A percentile compares a stretch with the other conserved stretches of the same genome.
Evolutionary conservation across 2,113 vertebrate genomes (phyloP).

Genomic region (Prionailurus bengalensis): DNA sequence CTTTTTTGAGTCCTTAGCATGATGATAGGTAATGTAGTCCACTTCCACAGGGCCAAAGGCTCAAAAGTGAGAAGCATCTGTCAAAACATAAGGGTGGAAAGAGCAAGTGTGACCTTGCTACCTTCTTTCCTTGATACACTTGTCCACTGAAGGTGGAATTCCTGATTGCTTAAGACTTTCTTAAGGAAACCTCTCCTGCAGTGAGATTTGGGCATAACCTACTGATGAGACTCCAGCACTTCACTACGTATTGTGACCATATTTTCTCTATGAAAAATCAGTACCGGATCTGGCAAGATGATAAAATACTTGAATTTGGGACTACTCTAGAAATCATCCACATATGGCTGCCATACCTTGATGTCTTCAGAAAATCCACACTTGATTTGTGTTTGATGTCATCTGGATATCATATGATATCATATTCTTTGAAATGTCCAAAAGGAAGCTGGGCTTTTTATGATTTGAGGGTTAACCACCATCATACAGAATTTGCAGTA

Average conservation of each 20-base stretch:
- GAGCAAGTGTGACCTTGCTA: not conserved
- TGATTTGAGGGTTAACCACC: conserved; percentile 57
- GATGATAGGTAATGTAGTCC: not conserved
- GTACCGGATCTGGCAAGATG: conserved; percentile 61
- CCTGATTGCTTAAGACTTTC: not conserved
- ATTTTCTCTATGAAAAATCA: conserved; percentile 66
- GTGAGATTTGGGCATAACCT: not conserved
- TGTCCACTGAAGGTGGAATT: not conserved
- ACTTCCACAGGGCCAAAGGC: not conserved
- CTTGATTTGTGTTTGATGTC: conserved; percentile 79
- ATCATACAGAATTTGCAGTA: conserved; percentile 62
- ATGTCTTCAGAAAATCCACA: conserved; percentile 63
- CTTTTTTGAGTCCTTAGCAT: conserved; percentile 32
- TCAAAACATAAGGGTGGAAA: not conserved
- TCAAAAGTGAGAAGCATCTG: conserved; percentile 40
- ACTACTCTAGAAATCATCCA: conserved; percentile 55
- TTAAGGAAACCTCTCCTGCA: not conserved
- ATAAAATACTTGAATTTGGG: conserved; percentile 68
- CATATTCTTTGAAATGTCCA: conserved; percentile 65
- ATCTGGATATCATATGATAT: conserved; percentile 80
- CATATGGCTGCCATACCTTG: conserved; percentile 76
- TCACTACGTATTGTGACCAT: conserved; percentile 2
- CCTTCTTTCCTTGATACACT: conserved; percentile 29
- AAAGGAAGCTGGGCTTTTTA: conserved; percentile 70
- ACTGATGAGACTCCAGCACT: not conserved